Base-by-base conservation (phyloP, 2,888 invertebrate genomes). In the Deilephila elpenor region DNA sequence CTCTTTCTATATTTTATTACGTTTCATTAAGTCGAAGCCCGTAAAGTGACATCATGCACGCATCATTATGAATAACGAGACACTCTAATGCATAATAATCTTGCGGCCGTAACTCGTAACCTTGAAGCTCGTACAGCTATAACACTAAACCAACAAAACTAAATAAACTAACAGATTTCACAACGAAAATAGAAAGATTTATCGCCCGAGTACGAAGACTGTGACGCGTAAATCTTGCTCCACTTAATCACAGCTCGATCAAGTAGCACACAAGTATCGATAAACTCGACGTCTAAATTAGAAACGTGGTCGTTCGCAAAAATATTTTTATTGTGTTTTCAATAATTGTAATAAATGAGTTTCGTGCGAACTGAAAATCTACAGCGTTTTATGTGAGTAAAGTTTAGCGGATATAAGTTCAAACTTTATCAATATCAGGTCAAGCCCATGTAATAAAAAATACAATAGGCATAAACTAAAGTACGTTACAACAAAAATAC, bases 11-110 rank as follows among this genome's bases (percentile, higher is more conserved):
- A 71, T 61, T 73, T 53, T 61, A 71, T 73, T 71, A 56, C 32
- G 62, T 74, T 77, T 84, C 79, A 82, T 82, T 80, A 83, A 85
- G 78, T 81, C 80, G 67, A 72, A 70, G 73, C 78, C 81, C 80
- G 83, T 85, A 83, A 79, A 83, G 80, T 86, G 84, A 87, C 85
- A 86, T 86, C 84, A 87, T 85, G 81, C 79, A 77, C 79, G 75
- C 84, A 83, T 87, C 84, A 85, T 84, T 84, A 86, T 83, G 79
- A 79, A 79, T 86, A 86, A 84, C 80, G 82, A 86, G 80, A 74
- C 77, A 73, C 80, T 74, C 79, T 83, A 83, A 80, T 82, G 85
- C 85, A 86, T 86, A 86, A 80, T 85, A 87, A 86, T 86, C 79
- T 79, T 74, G 75, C 75, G 73, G 73, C 79, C 74, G 73, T 80